Conservation (phyloP, 2,888 invertebrate genomes). For the Sesamia inferens region DNA sequence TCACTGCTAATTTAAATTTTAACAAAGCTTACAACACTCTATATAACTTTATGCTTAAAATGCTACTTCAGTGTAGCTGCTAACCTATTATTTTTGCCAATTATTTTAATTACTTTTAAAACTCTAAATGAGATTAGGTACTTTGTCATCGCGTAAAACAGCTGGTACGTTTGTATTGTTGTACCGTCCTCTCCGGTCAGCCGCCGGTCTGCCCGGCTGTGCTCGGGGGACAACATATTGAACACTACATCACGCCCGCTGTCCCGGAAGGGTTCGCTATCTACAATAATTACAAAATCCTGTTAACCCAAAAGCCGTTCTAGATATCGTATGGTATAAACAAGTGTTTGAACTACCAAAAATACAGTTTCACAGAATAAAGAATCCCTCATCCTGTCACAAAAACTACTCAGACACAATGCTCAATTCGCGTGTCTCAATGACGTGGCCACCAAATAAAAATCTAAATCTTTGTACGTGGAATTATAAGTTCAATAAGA, state of each 20-base stretch:
- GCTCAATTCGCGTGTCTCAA: slow-evolving; percentile 19
- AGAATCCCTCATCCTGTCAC: background rate
- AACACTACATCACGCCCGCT: background rate
- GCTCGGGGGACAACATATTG: background rate
- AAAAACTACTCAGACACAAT: background rate
- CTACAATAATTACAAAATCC: background rate
- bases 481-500: slow-evolving; percentile 52
- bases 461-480: slow-evolving; percentile 28
- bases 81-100: no score
- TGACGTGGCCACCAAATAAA: slow-evolving; percentile 23
- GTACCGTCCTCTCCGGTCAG: no score
- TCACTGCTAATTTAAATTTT: no score
- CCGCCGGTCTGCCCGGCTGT: background rate
- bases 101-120: no score
- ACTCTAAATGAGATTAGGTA: no score
- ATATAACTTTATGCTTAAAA: no score
- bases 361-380: background rate
- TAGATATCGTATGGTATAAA: background rate
- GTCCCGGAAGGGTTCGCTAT: background rate
- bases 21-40: no score
- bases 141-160: no score
- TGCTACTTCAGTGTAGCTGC: no score
- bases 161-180: no score
- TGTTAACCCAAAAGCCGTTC: background rate
- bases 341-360: background rate